Percentiles rank a stretch among this genome's conserved stretches.
Evolutionary conservation across 1,140 invertebrate genomes (phyloP).

Genomic region (Triops longicaudatus): DNA sequence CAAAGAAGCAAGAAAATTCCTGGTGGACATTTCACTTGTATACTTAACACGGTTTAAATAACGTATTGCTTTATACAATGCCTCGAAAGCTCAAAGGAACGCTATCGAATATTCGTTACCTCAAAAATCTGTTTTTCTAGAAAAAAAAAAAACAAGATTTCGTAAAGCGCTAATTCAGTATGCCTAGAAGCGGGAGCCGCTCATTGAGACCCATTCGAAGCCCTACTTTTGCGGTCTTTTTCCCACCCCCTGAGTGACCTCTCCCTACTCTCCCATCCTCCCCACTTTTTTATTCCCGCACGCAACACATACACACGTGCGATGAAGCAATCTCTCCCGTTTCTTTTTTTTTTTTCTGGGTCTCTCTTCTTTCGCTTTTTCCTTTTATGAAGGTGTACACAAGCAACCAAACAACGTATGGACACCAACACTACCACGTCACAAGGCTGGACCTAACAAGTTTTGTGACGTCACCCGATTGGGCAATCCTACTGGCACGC

Average conservation of each 20-base stretch:
- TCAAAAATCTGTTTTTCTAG: too few relatives aligned
- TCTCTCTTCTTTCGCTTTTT: neutral
- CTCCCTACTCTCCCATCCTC: neutral
- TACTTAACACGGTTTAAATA: too few relatives aligned
- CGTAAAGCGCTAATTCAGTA: neutral
- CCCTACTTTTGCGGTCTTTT: neutral
- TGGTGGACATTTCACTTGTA: too few relatives aligned
- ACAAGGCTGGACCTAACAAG: conserved; percentile 4
- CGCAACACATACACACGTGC: neutral
- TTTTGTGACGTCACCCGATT: neutral
- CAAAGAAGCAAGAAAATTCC: too few relatives aligned
- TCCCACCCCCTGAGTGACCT: neutral
- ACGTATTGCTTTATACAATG: too few relatives aligned
- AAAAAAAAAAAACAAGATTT: neutral
- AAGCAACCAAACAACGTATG: neutral
- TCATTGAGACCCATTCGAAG: neutral
- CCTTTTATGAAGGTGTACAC: neutral
- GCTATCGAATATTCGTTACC: too few relatives aligned
- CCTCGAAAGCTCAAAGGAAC: too few relatives aligned
- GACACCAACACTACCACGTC: neutral
- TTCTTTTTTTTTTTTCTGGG: neutral
- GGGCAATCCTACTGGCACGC: neutral
- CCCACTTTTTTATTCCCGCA: neutral
- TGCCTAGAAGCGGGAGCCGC: neutral
- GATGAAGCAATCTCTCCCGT: conserved; percentile 11